Base-by-base conservation (phyloP, 2,888 invertebrate genomes). In the Colletes collaris region DNA sequence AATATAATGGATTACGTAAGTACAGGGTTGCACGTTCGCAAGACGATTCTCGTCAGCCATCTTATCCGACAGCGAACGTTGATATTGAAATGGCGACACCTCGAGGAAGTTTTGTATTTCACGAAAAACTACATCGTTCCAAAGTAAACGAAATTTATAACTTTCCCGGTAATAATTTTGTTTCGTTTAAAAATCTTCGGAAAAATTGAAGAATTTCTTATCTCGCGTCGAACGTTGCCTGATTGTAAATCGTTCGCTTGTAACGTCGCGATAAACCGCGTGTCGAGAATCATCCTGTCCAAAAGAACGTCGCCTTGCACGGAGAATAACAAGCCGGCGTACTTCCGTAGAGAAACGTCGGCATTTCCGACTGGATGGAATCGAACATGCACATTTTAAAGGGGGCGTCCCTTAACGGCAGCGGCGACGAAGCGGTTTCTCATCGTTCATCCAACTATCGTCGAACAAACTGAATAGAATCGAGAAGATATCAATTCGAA, bases 1-100 rank as follows among this genome's bases (percentile, higher is more conserved):
- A 81, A 74, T 85, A 85, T 87, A 87, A 84, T 87, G 87, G 82
- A 87, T 86, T 87, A 80, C 80, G 69, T 82, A 77, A 86, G 85
- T 82, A 74, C 79, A 81, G 69, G 76, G 71, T 71, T 46, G 62
- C 62, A 65, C 78, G 82, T 86, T 76, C 75, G 63, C 78, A 84
- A 62, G 78, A 76, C 66, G 74, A 85, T 85, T 81, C 78, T 78
- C 78, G 78, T 68, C 63, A 49, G 35, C 65, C 71, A 53, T 63
- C 81, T 82, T 66, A 73, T 74, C 72, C 27, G 10, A 8, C 10
- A 46, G 8, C 44, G 8, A 40, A 2, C 40, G 40, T 40, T 40
- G 40, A 40, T 6, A 40, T 40, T 7, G 0, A 7, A 40, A 7
- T 3, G 40, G 40, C 4, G 40, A 40, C 3, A 7, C 7, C 7